Evolutionary conservation across 2,888 invertebrate species (phyloP), one percentile per base, ranked within the genome.

Genomic region (Ophraella communa): DNA sequence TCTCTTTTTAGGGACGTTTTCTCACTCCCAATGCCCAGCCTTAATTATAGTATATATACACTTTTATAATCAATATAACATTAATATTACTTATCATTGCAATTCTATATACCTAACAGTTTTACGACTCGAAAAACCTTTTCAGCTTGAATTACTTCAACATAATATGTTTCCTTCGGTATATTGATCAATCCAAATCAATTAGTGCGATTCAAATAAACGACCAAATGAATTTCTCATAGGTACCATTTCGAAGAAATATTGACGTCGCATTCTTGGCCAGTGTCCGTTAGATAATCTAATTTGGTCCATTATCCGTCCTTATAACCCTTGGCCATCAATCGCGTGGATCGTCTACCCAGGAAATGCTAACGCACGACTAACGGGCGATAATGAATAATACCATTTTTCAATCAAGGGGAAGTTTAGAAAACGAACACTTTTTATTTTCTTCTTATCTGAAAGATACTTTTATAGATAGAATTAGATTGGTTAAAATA

Each of bases 221-320:
- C 71, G 74, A 74, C 69, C 71, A 49, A 68, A 59, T 72, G 73
- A 72, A 76, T 76, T 75, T 74, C 78, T 78, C 78, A 75, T 76
- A 78, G 76, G 77, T 76, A 74, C 75, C 72, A 70, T 76, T 76
- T 66, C 64, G 76, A 72, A 73, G 75, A 77, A 73, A 74, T 75
- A 76, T 74, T 69, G 73, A 69, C 70, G 72, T 74, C 72, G 73
- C 75, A 72, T 71, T 71, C 68, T 71, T 72, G 74, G 76, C 73
- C 76, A 70, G 71, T 76, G 78, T 77, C 77, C 77, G 76, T 77
- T 71, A 72, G 73, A 78, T 80, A 80, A 80, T 78, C 79, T 75
- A 79, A 80, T 80, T 80, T 77, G 64, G 74, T 65, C 77, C 78
- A 79, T 79, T 80, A 80, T 75, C 76, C 76, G 71, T 72, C 76